phyloP scores from a whole-genome alignment of 2,888 invertebrate species.

The Catocala nupta region DNA sequence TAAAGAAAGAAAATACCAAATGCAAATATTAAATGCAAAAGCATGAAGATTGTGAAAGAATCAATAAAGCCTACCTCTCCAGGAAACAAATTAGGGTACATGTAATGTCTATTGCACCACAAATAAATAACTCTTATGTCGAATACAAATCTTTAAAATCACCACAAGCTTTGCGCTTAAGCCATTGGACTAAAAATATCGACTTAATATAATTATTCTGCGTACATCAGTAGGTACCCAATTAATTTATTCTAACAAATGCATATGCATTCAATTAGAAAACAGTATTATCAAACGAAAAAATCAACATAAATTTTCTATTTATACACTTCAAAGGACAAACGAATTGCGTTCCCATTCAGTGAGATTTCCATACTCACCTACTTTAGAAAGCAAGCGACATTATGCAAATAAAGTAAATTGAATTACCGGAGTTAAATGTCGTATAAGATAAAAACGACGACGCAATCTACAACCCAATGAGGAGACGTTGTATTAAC shows the following conservation, averaged over 20 bases:
- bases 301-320: slow-evolving; percentile 49
- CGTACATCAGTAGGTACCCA: not conserved
- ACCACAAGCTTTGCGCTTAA: too few relatives aligned
- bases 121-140: too few relatives aligned
- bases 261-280: slow-evolving; percentile 35
- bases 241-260: slow-evolving; percentile 31
- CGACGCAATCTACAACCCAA: slow-evolving; percentile 86
- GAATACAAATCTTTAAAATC: too few relatives aligned
- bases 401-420: slow-evolving; percentile 87
- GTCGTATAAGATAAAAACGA: slow-evolving; percentile 88
- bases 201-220: too few relatives aligned
- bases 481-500: slow-evolving; percentile 84
- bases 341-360: slow-evolving; percentile 52
- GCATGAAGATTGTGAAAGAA: too few relatives aligned
- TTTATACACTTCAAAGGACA: slow-evolving; percentile 55
- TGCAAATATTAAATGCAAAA: too few relatives aligned
- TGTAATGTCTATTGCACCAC: too few relatives aligned
- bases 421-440: slow-evolving; percentile 88
- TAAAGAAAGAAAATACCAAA: too few relatives aligned
- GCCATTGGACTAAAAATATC: too few relatives aligned
- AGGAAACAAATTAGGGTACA: too few relatives aligned
- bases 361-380: slow-evolving; percentile 82
- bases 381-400: slow-evolving; percentile 80
- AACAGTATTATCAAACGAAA: slow-evolving; percentile 30
- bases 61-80: too few relatives aligned